Conservation (phyloP, 92 coral and sea anemone species). For the Epizoanthus fatuus region DNA sequence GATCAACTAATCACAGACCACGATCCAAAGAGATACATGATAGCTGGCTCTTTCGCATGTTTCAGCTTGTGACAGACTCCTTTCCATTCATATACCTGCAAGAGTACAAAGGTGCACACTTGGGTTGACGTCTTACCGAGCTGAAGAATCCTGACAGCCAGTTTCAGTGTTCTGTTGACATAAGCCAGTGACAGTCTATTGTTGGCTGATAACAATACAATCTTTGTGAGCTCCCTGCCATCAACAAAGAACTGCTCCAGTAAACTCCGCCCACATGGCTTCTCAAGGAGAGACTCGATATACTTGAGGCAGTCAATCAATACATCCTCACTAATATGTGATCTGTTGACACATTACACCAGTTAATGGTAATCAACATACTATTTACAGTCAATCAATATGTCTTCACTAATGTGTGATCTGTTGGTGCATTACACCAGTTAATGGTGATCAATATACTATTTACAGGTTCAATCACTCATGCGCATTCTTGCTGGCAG, state of each 20-base stretch:
- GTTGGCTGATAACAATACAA: constrained; percentile 89
- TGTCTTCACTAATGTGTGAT: constrained; percentile 88
- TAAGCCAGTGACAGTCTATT: constrained; percentile 88
- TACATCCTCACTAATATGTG: constrained; percentile 89
- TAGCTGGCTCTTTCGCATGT: no score
- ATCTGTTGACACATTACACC: constrained; percentile 57
- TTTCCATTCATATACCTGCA: not conserved
- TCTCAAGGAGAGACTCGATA: constrained; percentile 89
- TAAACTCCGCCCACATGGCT: constrained; percentile 80
- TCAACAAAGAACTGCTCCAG: constrained; percentile 83
- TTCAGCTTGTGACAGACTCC: no score
- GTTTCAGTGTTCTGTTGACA: constrained; percentile 94
- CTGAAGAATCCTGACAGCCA: constrained; percentile 87
- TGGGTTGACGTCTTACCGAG: constrained; percentile 73
- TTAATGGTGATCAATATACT: not conserved
- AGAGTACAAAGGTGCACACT: not conserved
- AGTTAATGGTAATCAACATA: not conserved
- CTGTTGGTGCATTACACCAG: constrained; percentile 47
- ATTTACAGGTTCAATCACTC: not conserved
- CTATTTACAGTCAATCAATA: constrained; percentile 55
- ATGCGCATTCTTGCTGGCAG: not conserved
- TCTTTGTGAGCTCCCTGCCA: constrained; percentile 80
- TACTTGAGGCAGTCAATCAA: constrained; percentile 92
- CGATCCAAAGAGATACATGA: no score
- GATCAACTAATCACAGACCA: no score